A percentile compares a stretch with the other conserved stretches of the same genome.
phyloP scores from a whole-genome alignment of 2,797 vertebrate genomes.

The Amphiprion clarkii region DNA sequence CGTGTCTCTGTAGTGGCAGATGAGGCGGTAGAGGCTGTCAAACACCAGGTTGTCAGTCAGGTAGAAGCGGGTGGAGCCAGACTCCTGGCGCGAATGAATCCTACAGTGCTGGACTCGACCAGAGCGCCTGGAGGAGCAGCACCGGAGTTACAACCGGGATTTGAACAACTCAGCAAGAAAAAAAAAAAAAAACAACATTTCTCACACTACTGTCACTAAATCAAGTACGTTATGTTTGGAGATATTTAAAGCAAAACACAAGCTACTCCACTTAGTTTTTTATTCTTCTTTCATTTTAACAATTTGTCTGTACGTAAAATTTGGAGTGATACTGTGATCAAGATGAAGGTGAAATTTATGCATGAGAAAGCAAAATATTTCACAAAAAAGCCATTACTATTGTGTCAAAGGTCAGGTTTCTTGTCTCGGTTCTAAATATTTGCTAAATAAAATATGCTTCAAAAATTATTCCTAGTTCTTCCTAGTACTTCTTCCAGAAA shows the following conservation, averaged over 20 bases:
- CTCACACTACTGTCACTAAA: no score
- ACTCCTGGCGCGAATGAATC: constrained; percentile 96
- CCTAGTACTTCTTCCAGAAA: background rate
- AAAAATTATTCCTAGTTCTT: no score
- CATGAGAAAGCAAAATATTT: background rate
- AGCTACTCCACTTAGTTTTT: no score
- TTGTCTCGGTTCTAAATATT: no score
- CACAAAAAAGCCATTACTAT: background rate
- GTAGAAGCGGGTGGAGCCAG: constrained; percentile 95
- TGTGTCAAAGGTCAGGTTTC: no score
- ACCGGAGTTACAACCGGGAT: background rate
- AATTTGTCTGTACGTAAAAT: background rate
- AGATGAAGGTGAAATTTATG: no score
- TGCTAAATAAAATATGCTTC: no score
- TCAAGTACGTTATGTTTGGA: no score
- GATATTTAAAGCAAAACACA: no score
- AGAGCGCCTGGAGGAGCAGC: constrained; percentile 86
- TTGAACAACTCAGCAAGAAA: background rate
- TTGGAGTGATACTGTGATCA: background rate
- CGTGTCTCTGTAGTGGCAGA: constrained; percentile 97
- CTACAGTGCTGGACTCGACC: constrained; percentile 97
- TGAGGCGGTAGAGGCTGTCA: constrained; percentile 95
- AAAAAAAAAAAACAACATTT: no score
- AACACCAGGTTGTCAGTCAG: constrained; percentile 98
- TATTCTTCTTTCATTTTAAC: no score